Evolutionary conservation across 2,113 vertebrate genomes (phyloP), one percentile per base, ranked within the genome.

Genomic region (Scytalopus superciliaris): DNA sequence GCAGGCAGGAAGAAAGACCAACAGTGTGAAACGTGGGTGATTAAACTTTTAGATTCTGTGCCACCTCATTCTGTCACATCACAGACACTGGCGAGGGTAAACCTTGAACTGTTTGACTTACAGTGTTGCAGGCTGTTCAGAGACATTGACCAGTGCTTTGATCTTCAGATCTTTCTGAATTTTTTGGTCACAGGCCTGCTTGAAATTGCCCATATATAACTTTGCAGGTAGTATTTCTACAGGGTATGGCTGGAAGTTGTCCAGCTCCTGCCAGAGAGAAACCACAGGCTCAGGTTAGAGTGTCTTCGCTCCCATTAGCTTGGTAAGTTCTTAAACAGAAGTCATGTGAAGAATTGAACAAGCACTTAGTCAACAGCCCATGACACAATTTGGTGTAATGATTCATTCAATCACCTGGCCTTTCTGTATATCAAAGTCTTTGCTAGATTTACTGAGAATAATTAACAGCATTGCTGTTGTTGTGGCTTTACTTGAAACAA

Each of bases 161-260:
- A 99, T 98, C 97, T 98, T 99, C 95, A 99, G 96, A 81, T 99
- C 97, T 85, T 98, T 98, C 81, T 98, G 97, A 64, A 99, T 96
- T 39, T 96, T 92, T 50, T n/a, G 78, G 77, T 98, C 95, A 10
- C 89, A 95, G 68, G 98, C 98, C 96, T 99, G 99, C 37, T 75
- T 92, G 86, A 97, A 96, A 92, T 98, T 95, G 14, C 98, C 98
- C 98, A 99, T 97, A 59, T 98, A 99, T 68, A 99, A 78, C 80
- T 80, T 97, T 15, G 93, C 97, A 28, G 98, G 97, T 7, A 99
- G 31, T 66, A 99, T 98, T 96, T 99, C 99, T 95, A 98, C 96
- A 23, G 99, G 99, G 83, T 99, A 99, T 2, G 93, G 91, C 94
- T 98, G 90, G 81, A 99, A 94, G 39, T 84, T 98, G 63, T 99